Evolutionary conservation across 2,113 vertebrate species (phyloP), one percentile per base, ranked within the genome.

Genomic region (Scatophagus argus): DNA sequence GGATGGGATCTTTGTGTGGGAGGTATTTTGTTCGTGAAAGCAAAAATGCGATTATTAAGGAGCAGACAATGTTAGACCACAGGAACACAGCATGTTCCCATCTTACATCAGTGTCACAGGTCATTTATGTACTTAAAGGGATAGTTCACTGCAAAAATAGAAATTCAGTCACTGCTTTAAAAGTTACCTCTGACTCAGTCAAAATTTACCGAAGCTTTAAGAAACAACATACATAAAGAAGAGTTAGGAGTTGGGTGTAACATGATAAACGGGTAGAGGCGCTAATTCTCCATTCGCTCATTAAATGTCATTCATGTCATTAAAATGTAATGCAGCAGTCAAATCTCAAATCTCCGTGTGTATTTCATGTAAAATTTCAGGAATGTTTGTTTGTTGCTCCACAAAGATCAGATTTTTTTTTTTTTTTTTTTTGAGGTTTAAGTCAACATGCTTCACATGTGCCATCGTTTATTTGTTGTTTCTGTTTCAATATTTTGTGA

Each of bases 1-100:
- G 73, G 79, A 88, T 66, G 74, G 82, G 87, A 90, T 89, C 29
- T 78, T 76, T 92, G 88, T 85, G 88, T 93, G 88, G 91, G 90
- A 91, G 92, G 85, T 83, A 85, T 93, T 90, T 90, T 92, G 88
- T 80, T 85, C 87, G 63, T 88, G n/a, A 80, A 62, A 86, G 88
- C 84, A 92, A 86, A 86, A 87, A 80, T 83, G 39, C 85, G 79
- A 87, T 82, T 88, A 89, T 88, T 84, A 79, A 76, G 83, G 41
- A 81, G 72, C 77, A 88, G 83, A 91, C 82, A 81, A 88, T 85
- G 66, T 36, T 74, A 71, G 68, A 86, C 86, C 84, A 80, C 76
- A 83, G 66, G 72, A 84, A 82, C 77, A 77, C 70, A 77, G 83
- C 51, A 31, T 81, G 82, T 88, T 89, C 76, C 74, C 77, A 74